A percentile compares a stretch with the other conserved stretches of the same genome.
Conservation (phyloP, 1,140 invertebrate species). For the Megathymus violae region DNA sequence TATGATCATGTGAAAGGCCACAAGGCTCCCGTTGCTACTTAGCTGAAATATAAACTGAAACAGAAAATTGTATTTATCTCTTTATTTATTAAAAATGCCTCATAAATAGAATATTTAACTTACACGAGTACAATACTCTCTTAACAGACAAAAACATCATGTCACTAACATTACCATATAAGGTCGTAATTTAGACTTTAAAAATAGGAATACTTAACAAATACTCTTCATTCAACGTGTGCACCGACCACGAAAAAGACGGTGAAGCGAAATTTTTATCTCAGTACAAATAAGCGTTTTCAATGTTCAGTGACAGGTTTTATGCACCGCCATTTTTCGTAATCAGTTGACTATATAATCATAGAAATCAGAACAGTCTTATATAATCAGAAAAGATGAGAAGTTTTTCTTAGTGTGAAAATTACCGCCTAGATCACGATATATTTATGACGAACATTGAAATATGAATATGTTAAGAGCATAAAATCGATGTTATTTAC, state of each 20-base stretch:
- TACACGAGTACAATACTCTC: constrained; percentile 62
- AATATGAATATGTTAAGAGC: constrained; percentile 18
- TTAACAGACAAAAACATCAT: constrained; percentile 59
- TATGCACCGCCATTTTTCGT: constrained; percentile 37
- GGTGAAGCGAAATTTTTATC: constrained; percentile 6
- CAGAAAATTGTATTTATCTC: constrained; percentile 40
- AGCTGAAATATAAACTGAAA: too few relatives aligned
- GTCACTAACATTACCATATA: constrained; percentile 47
- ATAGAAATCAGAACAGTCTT: constrained; percentile 54
- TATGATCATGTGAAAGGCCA: too few relatives aligned
- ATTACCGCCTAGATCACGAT: constrained; percentile 38
- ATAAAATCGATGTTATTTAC: constrained; percentile 35
- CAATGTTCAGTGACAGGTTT: constrained; percentile 4
- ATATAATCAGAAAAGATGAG: constrained; percentile 45
- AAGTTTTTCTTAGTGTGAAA: constrained; percentile 31
- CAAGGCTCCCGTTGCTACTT: too few relatives aligned
- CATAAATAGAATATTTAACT: constrained; percentile 75
- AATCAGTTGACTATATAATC: constrained; percentile 35
- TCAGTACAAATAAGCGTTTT: constrained; percentile 34
- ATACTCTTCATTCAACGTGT: constrained; percentile 47
- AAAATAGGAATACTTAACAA: constrained; percentile 61
- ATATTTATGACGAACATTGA: constrained; percentile 23
- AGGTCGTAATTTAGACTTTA: constrained; percentile 51
- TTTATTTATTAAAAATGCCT: constrained; percentile 79
- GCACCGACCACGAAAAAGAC: constrained; percentile 48